Base-by-base conservation (phyloP, 1,140 invertebrate species). In the Brachionus asplanchnoidis region DNA sequence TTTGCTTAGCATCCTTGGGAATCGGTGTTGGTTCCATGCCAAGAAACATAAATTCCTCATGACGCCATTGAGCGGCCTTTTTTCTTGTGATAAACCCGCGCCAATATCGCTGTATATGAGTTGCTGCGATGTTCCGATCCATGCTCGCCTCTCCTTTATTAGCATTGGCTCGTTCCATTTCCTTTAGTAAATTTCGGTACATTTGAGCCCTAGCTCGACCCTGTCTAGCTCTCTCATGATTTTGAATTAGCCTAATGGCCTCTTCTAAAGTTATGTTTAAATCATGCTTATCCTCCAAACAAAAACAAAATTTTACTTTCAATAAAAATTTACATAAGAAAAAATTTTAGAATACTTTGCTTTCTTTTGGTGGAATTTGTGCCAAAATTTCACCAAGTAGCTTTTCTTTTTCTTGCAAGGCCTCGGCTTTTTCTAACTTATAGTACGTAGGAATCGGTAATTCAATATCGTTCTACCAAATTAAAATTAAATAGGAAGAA, bases 141-240 rank as follows among this genome's bases (percentile, higher is more conserved):
- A 90, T 85, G 6, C 88, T 89, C 60, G 88, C 88, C 17, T 87
- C 87, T 11, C 88, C 88, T 40, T 85, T 85, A 9, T 86, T 87
- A n/a, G 87, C 87, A 40, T 87, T 87, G 2, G 86, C 82, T 85
- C 87, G 87, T 26, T 89, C 88, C n/a, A 87, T 85, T 73, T 88
- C 87, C 88, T 94, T 94, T 94, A 97, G 96, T 86, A 96, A 95
- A 87, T 95, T 94, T 36, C 65, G 32, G 14, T 70, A 70, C 36
- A 84, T 70, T 70, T 73, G 82, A 9, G 94, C 90, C 88, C 92
- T 91, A 4, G 94, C 86, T 60, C 95, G 90, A 65, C 90, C 95
- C 88, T 97, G 95, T 56, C 95, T 91, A 0, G 95, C 95, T 86
- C 96, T 90, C 89, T 97, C 96, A 87, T 97, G 95, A 32, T 93